Base-by-base conservation (phyloP, 2,888 invertebrate genomes). In the Abrostola tripartita region DNA sequence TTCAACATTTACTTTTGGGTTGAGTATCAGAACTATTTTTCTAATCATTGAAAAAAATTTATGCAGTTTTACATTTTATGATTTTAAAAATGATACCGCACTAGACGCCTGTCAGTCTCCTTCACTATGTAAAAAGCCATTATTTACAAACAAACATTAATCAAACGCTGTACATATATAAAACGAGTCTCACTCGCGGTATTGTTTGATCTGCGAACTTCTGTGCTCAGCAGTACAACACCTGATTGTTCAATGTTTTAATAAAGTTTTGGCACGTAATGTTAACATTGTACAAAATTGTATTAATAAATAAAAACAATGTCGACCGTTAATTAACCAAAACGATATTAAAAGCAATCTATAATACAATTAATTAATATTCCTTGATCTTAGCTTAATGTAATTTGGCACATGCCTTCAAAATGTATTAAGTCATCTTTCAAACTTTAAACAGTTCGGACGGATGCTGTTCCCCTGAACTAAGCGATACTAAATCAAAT, bases 401-500 rank as follows among this genome's bases (percentile, higher is more conserved):
- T 42, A 42, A 42, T 42, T 42, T 42, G n/a, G 42, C 36, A 36
- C 12, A 11, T 44, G 42, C 36, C 49, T 56, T 38, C 24, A 11
- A 47, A 57, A 47, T 47, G 12, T 24, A 24, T 24, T 24, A 0
- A 44, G 44, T 52, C n/a, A 38, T 11, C 51, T 44, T 52, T 12
- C 5, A 50, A 50, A 36, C 49, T 58, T 53, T 6, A n/a, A 64
- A 54, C 38, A 47, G 14, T 60, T 54, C 61, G 81, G 81, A 81
- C 78, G 81, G 79, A 81, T 65, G 65, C 50, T 56, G 57, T 65
- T 66, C 52, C 65, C 59, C 61, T 65, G 66, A 76, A 63, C 53
- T 69, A 66, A 71, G 61, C 52, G 71, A 61, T 57, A 50, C 53
- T 58, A 68, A 61, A 41, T 52, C 42, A 62, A 62, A 64, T 60